Evolutionary conservation across 2,113 vertebrate genomes (phyloP).

Genomic region (Anhinga anhinga): DNA sequence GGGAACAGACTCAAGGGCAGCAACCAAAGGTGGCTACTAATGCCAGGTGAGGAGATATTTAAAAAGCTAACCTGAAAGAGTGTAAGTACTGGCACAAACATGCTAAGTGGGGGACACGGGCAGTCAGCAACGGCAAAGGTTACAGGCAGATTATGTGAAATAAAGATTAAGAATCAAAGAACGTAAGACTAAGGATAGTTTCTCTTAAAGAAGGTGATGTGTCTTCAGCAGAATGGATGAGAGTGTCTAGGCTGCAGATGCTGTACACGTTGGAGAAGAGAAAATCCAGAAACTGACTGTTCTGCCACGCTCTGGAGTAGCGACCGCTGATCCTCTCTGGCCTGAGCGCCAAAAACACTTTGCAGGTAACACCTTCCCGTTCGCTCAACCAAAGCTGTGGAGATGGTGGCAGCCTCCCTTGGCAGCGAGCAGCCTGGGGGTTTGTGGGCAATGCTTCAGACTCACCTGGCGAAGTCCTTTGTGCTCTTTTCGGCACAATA

Average conservation of each 20-base stretch:
- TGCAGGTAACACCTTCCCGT: not conserved
- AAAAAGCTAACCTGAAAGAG: not conserved
- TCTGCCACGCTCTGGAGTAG: not conserved
- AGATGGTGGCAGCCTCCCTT: not conserved
- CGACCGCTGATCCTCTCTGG: not conserved
- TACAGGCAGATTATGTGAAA: not conserved
- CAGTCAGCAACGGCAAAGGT: not conserved
- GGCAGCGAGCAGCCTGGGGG: not conserved
- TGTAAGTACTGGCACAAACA: not conserved
- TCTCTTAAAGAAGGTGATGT: not conserved
- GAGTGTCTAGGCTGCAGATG: not conserved
- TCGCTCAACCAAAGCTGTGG: not conserved
- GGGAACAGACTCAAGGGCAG: not conserved
- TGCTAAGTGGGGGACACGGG: not conserved
- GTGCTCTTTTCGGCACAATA: not conserved
- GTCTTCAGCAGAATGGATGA: not conserved
- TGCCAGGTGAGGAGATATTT: not conserved
- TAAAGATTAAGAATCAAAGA: not conserved
- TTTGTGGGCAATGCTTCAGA: not conserved
- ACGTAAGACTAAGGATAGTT: not conserved
- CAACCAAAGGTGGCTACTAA: not conserved
- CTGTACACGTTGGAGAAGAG: not conserved
- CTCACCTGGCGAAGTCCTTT: not conserved
- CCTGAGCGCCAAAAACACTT: not conserved
- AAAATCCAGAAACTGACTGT: not conserved